These are phyloP conservation scores for Myripristis murdjan DNA, from an alignment of 2,797 vertebrate species.

Conservation along the genomic window DNA sequence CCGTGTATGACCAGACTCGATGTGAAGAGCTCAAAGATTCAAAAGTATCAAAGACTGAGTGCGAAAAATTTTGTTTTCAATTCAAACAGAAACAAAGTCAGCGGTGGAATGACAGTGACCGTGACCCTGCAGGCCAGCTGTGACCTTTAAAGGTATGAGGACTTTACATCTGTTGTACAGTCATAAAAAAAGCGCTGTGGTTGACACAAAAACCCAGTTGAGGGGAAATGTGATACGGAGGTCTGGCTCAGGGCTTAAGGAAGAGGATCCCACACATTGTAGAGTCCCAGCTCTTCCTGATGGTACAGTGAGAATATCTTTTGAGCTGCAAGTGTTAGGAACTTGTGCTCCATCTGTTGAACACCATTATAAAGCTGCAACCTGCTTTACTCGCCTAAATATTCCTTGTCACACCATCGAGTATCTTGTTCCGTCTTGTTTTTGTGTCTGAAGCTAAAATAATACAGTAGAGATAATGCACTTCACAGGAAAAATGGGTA, in stretches of 20 bases:
- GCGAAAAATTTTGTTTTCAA: neutral
- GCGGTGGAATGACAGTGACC: neutral
- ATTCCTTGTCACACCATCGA: neutral
- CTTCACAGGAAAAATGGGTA: no score
- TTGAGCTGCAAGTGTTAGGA: neutral
- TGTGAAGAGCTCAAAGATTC: neutral
- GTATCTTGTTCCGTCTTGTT: neutral
- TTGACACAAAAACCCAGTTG: constrained; percentile 25
- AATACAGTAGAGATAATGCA: neutral
- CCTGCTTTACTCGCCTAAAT: neutral
- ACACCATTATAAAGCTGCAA: neutral
- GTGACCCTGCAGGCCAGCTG: neutral
- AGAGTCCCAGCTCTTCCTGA: constrained; percentile 41
- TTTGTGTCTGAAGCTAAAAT: neutral
- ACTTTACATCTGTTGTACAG: constrained; percentile 24
- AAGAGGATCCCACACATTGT: constrained; percentile 29
- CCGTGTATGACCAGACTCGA: neutral
- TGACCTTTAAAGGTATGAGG: constrained; percentile 23
- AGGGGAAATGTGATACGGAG: constrained; percentile 47
- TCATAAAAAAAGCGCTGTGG: constrained; percentile 40
- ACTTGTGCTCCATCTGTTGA: neutral
- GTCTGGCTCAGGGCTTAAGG: constrained; percentile 9
- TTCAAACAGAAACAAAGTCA: constrained; percentile 6
- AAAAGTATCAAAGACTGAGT: neutral
- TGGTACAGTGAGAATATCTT: neutral